phyloP scores from a whole-genome alignment of 2,888 invertebrate species.

The Philereme transversata region DNA sequence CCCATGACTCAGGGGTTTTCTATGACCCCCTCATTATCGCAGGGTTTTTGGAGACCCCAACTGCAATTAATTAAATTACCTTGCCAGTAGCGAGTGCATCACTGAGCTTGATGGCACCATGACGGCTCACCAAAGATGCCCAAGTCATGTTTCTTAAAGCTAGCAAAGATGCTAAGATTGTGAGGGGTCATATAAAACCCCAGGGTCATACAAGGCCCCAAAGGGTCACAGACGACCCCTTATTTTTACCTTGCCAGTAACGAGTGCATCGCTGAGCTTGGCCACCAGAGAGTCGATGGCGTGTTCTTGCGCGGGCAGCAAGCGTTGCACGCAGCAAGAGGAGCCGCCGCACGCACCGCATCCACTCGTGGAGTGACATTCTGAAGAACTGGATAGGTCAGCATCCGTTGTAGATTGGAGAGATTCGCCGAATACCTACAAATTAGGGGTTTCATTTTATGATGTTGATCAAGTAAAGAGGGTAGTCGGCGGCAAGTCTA shows the following conservation, averaged over 20 bases:
- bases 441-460: too few relatives aligned
- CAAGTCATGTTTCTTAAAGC: too few relatives aligned
- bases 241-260: conserved; percentile 69
- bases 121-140: too few relatives aligned
- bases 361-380: conserved; percentile 4
- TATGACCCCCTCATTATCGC: too few relatives aligned
- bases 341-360: conserved; percentile 33
- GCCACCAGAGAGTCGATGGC: conserved; percentile 78
- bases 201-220: too few relatives aligned
- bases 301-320: conserved; percentile 76
- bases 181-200: too few relatives aligned
- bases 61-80: conserved; percentile 43
- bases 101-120: conserved; percentile 50
- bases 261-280: conserved; percentile 68
- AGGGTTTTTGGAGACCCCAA: too few relatives aligned
- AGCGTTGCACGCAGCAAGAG: conserved; percentile 49
- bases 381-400: not conserved
- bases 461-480: too few relatives aligned
- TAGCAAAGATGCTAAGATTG: too few relatives aligned
- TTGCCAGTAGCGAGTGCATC: conserved; percentile 76
- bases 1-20: too few relatives aligned
- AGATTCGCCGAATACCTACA: conserved; percentile 69
- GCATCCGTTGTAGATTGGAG: conserved; percentile 39
- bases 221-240: too few relatives aligned
- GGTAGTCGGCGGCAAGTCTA: too few relatives aligned